Conservation (phyloP, 30 jellyfish, hydroid and myxozoan species). For the Aurelia coerulea region DNA sequence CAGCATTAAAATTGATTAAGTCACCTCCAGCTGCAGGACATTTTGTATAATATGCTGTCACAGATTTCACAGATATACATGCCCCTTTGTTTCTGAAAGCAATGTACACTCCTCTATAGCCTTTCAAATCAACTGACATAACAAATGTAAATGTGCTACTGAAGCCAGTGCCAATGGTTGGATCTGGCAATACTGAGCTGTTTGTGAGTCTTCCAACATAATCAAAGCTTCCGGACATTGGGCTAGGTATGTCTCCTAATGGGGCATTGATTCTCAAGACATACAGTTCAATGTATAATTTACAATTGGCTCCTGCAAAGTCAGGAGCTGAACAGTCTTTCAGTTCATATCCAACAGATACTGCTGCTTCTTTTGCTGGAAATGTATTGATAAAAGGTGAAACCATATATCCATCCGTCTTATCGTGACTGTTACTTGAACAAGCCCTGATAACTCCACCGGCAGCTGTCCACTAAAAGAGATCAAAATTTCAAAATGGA, state of each 20-base stretch:
- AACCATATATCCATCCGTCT: slow-evolving; percentile 23
- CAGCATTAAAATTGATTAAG: too few relatives aligned
- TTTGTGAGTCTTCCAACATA: slow-evolving; percentile 21
- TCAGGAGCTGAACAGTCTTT: neutral
- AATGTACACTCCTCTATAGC: too few relatives aligned
- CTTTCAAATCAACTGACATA: neutral
- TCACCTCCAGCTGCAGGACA: too few relatives aligned
- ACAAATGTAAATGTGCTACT: neutral
- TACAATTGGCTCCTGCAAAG: neutral
- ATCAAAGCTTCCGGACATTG: neutral
- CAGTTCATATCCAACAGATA: neutral
- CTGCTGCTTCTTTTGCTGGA: slow-evolving; percentile 40
- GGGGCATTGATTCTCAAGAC: neutral
- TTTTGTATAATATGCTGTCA: too few relatives aligned
- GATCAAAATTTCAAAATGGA: too few relatives aligned
- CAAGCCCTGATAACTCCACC: too few relatives aligned
- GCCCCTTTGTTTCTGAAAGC: too few relatives aligned
- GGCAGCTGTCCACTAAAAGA: too few relatives aligned
- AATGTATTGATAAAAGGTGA: neutral
- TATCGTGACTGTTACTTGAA: too few relatives aligned
- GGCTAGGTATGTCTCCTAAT: neutral
- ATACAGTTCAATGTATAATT: slow-evolving; percentile 16
- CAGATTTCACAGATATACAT: too few relatives aligned
- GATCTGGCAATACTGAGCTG: neutral
- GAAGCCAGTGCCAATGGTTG: neutral